Evolutionary conservation across 30 jellyfish, hydroid and myxozoan genomes (phyloP).

Genomic region (Hydractinia symbiolongicarpus): DNA sequence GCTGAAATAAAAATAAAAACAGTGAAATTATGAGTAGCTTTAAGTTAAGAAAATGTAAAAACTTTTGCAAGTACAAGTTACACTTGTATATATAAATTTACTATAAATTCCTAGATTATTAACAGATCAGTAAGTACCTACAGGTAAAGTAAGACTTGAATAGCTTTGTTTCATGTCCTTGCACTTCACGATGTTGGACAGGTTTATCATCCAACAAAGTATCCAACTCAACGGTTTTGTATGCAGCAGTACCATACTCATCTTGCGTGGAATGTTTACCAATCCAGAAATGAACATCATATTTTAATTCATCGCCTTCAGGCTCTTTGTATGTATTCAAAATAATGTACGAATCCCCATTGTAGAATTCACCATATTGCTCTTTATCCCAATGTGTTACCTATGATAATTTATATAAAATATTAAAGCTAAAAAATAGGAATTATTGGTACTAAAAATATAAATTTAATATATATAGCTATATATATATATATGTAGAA

Average conservation of each 20-base stretch:
- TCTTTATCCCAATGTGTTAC: constrained; percentile 94
- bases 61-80: too few species aligned
- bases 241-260: constrained; percentile 99
- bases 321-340: constrained; percentile 86
- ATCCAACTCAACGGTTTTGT: constrained; percentile 97
- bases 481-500: neutral
- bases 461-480: too few species aligned
- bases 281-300: constrained; percentile 98
- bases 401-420: neutral
- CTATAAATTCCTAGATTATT: too few species aligned
- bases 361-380: constrained; percentile 84
- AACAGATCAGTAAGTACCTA: neutral
- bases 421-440: too few species aligned
- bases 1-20: neutral
- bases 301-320: constrained; percentile 60
- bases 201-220: constrained; percentile 98
- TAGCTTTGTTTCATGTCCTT: constrained; percentile 74
- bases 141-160: constrained; percentile 70
- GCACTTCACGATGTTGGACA: constrained; percentile 97
- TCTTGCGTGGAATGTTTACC: constrained; percentile 94
- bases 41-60: too few species aligned
- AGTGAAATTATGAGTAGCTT: too few species aligned
- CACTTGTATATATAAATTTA: too few species aligned
- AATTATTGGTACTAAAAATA: too few species aligned
- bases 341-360: constrained; percentile 95